Percentiles rank a stretch among this genome's conserved stretches.
Conservation (phyloP, 2,888 invertebrate genomes). For the Andrena trimmerana region DNA sequence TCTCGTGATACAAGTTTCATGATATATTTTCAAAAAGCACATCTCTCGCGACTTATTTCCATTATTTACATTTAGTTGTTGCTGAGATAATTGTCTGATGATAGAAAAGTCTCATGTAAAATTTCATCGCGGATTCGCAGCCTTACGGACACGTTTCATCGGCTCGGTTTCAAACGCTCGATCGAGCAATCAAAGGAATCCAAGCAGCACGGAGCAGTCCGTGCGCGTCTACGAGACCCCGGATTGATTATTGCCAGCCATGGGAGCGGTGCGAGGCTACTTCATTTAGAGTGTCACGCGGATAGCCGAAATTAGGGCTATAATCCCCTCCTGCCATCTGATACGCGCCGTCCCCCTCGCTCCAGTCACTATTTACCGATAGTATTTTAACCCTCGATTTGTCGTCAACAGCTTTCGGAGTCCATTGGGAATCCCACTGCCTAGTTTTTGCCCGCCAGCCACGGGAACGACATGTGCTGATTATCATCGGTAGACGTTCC, state of each 20-base stretch:
- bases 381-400: slow-evolving; percentile 85
- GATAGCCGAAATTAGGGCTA: slow-evolving; percentile 84
- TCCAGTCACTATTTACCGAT: slow-evolving; percentile 82
- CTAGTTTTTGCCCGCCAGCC: slow-evolving; percentile 59
- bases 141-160: not conserved
- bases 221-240: not conserved
- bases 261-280: slow-evolving; percentile 56
- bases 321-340: slow-evolving; percentile 82
- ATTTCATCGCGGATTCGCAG: too few relatives aligned
- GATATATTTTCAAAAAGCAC: too few relatives aligned
- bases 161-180: not conserved
- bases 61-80: too few relatives aligned
- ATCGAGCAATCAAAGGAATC: slow-evolving; percentile 22
- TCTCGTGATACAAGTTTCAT: too few relatives aligned
- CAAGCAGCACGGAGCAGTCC: not conserved
- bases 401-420: slow-evolving; percentile 84
- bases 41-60: too few relatives aligned
- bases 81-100: too few relatives aligned
- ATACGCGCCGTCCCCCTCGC: slow-evolving; percentile 77
- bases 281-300: slow-evolving; percentile 73
- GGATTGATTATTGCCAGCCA: slow-evolving; percentile 49
- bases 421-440: slow-evolving; percentile 80
- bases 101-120: too few relatives aligned
- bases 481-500: slow-evolving; percentile 51
- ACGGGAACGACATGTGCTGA: slow-evolving; percentile 69